Conservation (phyloP, 2,888 invertebrate species). For the Calameuta pallipes region DNA sequence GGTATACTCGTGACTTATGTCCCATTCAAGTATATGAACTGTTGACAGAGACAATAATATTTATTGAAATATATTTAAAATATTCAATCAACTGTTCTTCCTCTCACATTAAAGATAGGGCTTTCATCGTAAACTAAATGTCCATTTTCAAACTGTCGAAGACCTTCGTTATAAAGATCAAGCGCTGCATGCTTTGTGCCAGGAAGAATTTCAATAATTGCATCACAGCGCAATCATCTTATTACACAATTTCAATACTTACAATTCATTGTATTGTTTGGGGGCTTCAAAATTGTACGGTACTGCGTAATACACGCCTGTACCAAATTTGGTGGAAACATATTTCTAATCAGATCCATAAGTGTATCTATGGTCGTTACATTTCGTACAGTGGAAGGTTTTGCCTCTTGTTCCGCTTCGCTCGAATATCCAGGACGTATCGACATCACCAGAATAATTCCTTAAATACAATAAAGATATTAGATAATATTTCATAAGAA, state of each 20-base stretch:
- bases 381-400: constrained; percentile 68
- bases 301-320: constrained; percentile 83
- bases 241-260: no score
- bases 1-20: constrained; percentile 77
- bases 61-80: neutral
- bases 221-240: no score
- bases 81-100: neutral
- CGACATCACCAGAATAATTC: constrained; percentile 88
- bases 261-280: constrained; percentile 43
- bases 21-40: constrained; percentile 66
- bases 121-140: neutral
- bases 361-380: constrained; percentile 90
- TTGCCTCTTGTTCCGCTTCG: constrained; percentile 61
- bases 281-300: constrained; percentile 69
- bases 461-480: constrained; percentile 47
- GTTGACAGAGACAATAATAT: neutral
- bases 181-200: no score
- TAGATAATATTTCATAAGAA: neutral
- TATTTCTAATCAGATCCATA: constrained; percentile 92
- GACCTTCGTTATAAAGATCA: neutral
- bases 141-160: neutral
- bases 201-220: no score
- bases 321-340: constrained; percentile 92
- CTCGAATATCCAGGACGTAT: constrained; percentile 84
- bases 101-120: neutral